These are phyloP conservation scores for Muscicapa striata DNA, from an alignment of 2,797 vertebrate species.

Conservation along the genomic window DNA sequence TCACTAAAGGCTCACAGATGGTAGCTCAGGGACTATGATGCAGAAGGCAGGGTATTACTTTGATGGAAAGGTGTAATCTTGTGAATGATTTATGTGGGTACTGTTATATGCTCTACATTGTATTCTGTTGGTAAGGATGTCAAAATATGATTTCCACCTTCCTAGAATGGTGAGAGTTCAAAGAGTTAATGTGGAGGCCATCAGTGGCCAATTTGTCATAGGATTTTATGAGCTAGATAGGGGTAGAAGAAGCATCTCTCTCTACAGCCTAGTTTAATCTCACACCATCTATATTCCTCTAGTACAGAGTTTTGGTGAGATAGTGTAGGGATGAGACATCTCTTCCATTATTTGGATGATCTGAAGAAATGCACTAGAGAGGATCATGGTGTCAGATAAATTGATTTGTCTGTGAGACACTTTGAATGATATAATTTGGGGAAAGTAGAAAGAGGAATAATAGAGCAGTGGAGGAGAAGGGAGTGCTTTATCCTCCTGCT, in stretches of 20 bases:
- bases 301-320: neutral
- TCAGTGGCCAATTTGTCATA: slow-evolving; percentile 27
- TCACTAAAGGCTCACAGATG: neutral
- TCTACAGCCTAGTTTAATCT: slow-evolving; percentile 31
- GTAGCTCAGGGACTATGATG: slow-evolving; percentile 1
- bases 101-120: neutral
- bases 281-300: neutral
- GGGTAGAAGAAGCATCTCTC: neutral
- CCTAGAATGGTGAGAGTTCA: neutral
- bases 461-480: neutral
- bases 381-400: slow-evolving; percentile 9
- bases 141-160: slow-evolving; percentile 7
- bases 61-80: slow-evolving; percentile 10
- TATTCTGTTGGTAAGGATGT: neutral
- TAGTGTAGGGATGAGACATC: neutral
- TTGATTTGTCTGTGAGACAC: slow-evolving; percentile 1
- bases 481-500: neutral
- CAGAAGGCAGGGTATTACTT: slow-evolving; percentile 3
- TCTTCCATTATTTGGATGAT: slow-evolving; percentile 39
- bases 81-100: neutral
- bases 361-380: slow-evolving; percentile 14
- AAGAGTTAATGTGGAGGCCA: slow-evolving; percentile 6
- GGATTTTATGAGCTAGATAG: slow-evolving; percentile 9
- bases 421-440: neutral
- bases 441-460: neutral